phyloP scores from a whole-genome alignment of 2,113 vertebrate species.

The cattle (Bos taurus) region ARS-UCD2.0 NC_037337.1:1047501-1048000 shows the following conservation, averaged over 20 bases:
- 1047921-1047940: background rate
- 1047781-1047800: background rate
- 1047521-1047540: background rate
- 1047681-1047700: background rate
- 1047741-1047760: background rate
- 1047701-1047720: background rate
- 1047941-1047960: background rate
- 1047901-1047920: background rate
- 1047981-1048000: background rate
- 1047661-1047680: background rate
- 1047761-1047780: background rate
- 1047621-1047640: background rate
- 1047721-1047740: background rate
- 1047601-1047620: background rate
- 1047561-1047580: background rate
- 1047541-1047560: background rate
- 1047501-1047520: background rate
- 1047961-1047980: background rate
- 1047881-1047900: too few species aligned
- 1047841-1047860: background rate
- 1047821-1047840: background rate
- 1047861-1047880: background rate
- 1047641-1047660: background rate
- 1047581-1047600: background rate
- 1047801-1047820: background rate